Evolutionary conservation across 2,113 vertebrate genomes (phyloP).

Genomic region (Erinaceus europaeus): DNA sequence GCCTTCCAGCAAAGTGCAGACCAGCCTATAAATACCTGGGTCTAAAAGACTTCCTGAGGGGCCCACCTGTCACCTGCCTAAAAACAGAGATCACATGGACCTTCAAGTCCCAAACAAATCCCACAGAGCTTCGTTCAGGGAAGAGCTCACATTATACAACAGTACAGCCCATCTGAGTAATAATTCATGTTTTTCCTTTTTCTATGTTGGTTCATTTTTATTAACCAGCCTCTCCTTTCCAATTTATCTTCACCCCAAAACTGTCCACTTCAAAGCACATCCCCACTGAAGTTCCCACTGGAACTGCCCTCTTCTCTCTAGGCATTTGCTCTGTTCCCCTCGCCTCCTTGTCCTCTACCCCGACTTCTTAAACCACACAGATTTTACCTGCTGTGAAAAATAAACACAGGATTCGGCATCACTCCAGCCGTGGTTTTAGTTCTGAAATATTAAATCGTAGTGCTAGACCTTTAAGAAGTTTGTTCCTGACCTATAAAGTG

Average conservation of each 20-base stretch:
- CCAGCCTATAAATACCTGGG: constrained; percentile 61
- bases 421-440: background rate
- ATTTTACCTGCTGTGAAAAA: constrained; percentile 14
- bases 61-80: constrained; percentile 14
- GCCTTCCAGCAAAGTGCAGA: constrained; percentile 45
- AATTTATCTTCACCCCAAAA: background rate
- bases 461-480: background rate
- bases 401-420: background rate
- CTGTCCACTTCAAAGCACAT: too few species aligned
- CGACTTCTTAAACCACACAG: background rate
- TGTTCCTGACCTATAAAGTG: background rate
- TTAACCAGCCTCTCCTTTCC: background rate
- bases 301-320: background rate
- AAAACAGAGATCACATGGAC: background rate
- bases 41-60: constrained; percentile 54
- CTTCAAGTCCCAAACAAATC: background rate
- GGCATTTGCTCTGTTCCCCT: background rate
- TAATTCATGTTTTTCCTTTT: background rate
- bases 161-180: background rate
- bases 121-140: background rate
- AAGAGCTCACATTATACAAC: background rate
- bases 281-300: too few species aligned
- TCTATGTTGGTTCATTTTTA: background rate
- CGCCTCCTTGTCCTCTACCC: background rate
- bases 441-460: background rate